Base-by-base conservation (phyloP, 2,113 vertebrate genomes). In the Sciurus niger region DNA sequence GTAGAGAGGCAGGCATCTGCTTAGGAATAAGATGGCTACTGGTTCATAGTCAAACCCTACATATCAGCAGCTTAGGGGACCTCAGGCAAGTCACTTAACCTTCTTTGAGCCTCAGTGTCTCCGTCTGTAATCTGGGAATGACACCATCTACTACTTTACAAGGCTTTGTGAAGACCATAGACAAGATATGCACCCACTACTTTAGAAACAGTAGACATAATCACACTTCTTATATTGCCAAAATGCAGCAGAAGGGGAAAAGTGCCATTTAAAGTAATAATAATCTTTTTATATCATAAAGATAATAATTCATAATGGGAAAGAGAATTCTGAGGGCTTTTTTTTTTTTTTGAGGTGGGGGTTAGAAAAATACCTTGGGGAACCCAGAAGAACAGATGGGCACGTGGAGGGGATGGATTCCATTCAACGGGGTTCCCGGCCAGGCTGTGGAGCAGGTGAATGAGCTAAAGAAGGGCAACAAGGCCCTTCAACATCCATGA, bases 401-500 rank as follows among this genome's bases (percentile, higher is more conserved):
- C 40, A 40, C 4, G 40, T 3, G 3, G 40, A 40, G 4, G 40
- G 40, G 40, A 40, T 3, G 40, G 40, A 40, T 40, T 40, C 40
- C 40, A 40, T 40, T 40, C 40, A 40, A 40, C 40, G 40, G 40
- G 40, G 40, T 40, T 40, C 40, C 40, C 40, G 40, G 40, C 40
- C 40, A 40, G 40, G 40, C 40, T 40, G 40, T 40, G 40, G 40
- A 40, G 40, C 40, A 40, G 40, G 99, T 99, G 9, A 98, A 99
- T 74, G 99, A 99, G 97, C 98, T 99, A 74, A 99, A 99, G 97
- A 99, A 99, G 96, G 40, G 99, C 84, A 99, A 99, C 97, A 99
- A 99, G 97, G 99, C 40, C 30, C 99, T 99, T 99, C 30, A 99
- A 99, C 90, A 98, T 99, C 0, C 98, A 98, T 0, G 99, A 99